A percentile compares a stretch with the other conserved stretches of the same genome.
These are phyloP conservation scores for Anoura caudifer DNA, from an alignment of 2,113 vertebrate genomes.

Conservation along the genomic window DNA sequence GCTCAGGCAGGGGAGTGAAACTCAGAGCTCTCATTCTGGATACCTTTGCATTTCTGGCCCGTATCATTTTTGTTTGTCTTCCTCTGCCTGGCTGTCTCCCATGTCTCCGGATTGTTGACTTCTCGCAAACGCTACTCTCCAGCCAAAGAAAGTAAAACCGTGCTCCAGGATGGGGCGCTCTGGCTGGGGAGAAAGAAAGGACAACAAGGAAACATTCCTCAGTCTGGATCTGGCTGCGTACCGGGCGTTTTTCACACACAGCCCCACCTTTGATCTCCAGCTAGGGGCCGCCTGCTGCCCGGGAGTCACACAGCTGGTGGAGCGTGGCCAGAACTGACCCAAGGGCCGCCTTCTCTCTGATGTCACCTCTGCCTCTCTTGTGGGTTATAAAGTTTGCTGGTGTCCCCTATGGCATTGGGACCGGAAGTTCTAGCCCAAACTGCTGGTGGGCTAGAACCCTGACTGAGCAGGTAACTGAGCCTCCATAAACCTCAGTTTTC, in stretches of 20 bases:
- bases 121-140: neutral
- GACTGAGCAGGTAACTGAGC: neutral
- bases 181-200: neutral
- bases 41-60: constrained; percentile 60
- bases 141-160: constrained; percentile 57
- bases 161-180: neutral
- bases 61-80: constrained; percentile 70
- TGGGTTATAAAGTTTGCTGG: neutral
- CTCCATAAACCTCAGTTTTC: neutral
- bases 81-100: constrained; percentile 41
- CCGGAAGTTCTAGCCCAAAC: neutral
- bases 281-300: neutral
- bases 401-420: too few species aligned
- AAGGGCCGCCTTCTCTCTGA: neutral
- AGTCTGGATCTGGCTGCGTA: neutral
- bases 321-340: rapidly evolving
- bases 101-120: constrained; percentile 41
- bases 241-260: rapidly evolving
- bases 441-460: neutral
- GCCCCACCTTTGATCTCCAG: neutral
- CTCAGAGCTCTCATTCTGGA: constrained; percentile 43
- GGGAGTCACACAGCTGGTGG: neutral
- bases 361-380: neutral
- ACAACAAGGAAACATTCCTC: neutral
- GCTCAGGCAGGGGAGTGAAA: constrained; percentile 41